phyloP scores from a whole-genome alignment of 2,113 vertebrate species.

The Conger conger region DNA sequence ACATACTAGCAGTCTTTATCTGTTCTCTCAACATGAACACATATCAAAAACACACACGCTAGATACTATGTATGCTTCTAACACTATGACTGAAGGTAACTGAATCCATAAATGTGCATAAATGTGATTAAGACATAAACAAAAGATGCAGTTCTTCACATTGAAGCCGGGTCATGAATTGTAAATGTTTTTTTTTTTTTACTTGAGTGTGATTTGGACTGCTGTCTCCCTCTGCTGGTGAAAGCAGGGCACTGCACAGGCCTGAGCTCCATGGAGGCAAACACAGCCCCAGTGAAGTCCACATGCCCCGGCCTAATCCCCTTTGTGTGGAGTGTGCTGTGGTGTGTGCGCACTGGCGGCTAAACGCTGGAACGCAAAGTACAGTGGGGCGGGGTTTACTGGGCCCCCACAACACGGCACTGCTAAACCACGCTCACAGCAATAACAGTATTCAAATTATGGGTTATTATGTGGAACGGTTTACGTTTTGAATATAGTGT shows the following conservation, averaged over 20 bases:
- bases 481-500: constrained; percentile 4
- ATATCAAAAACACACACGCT: neutral
- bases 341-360: neutral
- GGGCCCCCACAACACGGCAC: neutral
- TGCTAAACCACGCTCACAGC: neutral
- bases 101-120: neutral
- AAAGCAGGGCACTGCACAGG: neutral
- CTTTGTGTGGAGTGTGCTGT: constrained; percentile 4
- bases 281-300: neutral
- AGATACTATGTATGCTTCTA: neutral
- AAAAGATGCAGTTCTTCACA: neutral
- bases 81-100: neutral
- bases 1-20: neutral
- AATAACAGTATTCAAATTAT: neutral
- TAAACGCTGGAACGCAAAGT: neutral
- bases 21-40: neutral
- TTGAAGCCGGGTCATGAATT: neutral
- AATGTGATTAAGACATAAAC: neutral
- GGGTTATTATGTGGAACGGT: neutral
- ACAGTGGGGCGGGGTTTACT: neutral
- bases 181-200: neutral
- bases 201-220: constrained; percentile 8
- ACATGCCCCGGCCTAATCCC: neutral
- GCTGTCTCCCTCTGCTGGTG: constrained; percentile 28
- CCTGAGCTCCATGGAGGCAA: neutral